Evolutionary conservation across 1,140 invertebrate genomes (phyloP).

Genomic region (Cotesia chilonis): DNA sequence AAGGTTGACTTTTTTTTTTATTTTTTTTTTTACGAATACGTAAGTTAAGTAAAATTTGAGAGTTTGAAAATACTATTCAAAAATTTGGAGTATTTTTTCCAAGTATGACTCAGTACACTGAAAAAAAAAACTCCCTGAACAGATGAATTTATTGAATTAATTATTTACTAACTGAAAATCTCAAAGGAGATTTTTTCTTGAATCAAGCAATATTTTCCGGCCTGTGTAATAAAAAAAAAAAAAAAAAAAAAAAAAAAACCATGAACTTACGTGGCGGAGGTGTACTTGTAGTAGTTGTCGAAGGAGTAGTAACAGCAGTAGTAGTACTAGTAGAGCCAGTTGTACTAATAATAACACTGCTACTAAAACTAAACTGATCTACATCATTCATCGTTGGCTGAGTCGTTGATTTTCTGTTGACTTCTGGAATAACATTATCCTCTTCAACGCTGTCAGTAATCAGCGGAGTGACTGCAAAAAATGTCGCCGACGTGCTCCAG

Average conservation of each 20-base stretch:
- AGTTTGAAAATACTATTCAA: no score
- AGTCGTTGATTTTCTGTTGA: slow-evolving; percentile 54
- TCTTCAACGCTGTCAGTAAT: slow-evolving; percentile 48
- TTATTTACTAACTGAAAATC: no score
- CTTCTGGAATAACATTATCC: slow-evolving; percentile 62
- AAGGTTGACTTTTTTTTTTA: no score
- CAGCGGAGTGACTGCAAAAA: slow-evolving; percentile 51
- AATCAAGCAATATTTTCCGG: slow-evolving; percentile 6
- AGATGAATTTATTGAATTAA: no score
- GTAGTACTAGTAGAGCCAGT: slow-evolving; percentile 61
- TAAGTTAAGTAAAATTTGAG: no score
- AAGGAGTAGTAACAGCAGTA: slow-evolving; percentile 59
- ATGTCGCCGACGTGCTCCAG: slow-evolving; percentile 56
- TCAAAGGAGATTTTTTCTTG: not conserved
- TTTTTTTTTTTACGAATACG: no score
- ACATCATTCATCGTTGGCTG: slow-evolving; percentile 47
- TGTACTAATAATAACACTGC: slow-evolving; percentile 60
- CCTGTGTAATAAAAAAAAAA: no score
- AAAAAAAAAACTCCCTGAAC: no score
- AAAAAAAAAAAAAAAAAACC: not conserved
- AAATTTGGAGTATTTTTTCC: no score
- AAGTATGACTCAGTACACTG: no score
- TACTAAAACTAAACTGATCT: not conserved
- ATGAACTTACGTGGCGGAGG: slow-evolving; percentile 73
- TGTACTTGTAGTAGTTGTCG: slow-evolving; percentile 72